Evolutionary conservation across 1,140 invertebrate species (phyloP).

Genomic region (Listronotus bonariensis): DNA sequence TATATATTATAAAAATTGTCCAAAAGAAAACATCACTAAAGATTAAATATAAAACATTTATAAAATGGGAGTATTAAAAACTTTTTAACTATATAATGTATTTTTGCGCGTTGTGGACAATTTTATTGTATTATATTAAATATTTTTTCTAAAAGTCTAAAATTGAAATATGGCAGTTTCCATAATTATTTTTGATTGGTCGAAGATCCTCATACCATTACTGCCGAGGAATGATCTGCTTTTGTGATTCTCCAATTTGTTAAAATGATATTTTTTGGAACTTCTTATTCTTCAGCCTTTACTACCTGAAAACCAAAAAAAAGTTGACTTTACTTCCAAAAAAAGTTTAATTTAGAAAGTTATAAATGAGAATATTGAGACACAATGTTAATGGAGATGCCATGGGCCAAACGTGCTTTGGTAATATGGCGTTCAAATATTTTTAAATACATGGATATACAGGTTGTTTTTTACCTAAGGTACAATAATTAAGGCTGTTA

Average conservation of each 20-base stretch:
- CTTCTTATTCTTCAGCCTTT: conserved; percentile 26
- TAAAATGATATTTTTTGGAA: conserved; percentile 6
- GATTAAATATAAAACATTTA: conserved; percentile 37
- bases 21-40: conserved; percentile 30
- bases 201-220: conserved; percentile 18
- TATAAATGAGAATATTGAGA: not conserved
- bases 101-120: conserved; percentile 25
- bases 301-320: conserved; percentile 23
- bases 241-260: conserved; percentile 4
- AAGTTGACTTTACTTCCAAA: not conserved
- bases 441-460: too few species aligned
- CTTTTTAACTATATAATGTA: conserved; percentile 11
- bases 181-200: conserved; percentile 28
- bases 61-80: conserved; percentile 34
- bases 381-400: too few species aligned
- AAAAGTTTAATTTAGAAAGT: not conserved
- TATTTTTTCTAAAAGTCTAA: conserved; percentile 27
- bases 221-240: conserved; percentile 26
- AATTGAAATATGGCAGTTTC: conserved; percentile 36
- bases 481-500: too few species aligned
- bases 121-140: conserved; percentile 27
- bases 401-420: too few species aligned
- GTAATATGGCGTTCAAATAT: too few species aligned
- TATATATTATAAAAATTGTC: conserved; percentile 34
- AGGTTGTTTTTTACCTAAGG: too few species aligned